Percentiles rank a stretch among this genome's conserved stretches.
phyloP scores from a whole-genome alignment of 2,797 vertebrate species.

The Heteromormyrus szaboi region DNA sequence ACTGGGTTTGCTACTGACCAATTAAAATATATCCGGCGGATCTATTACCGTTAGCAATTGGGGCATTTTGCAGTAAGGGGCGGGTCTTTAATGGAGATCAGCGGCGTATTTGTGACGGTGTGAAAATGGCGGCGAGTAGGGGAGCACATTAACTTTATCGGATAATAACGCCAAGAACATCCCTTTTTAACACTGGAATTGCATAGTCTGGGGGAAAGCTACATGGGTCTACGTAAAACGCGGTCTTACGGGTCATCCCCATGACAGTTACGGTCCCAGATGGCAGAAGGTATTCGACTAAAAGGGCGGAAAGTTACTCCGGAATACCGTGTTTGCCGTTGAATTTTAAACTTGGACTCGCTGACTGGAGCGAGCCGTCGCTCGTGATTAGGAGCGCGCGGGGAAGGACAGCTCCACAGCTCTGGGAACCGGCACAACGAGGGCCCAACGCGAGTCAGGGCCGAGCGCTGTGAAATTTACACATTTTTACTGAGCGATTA shows the following conservation, averaged over 20 bases:
- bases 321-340: slow-evolving; percentile 21
- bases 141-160: slow-evolving; percentile 52
- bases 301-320: slow-evolving; percentile 27
- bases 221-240: slow-evolving; percentile 3
- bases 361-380: slow-evolving; percentile 19
- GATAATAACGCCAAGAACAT: slow-evolving; percentile 23
- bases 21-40: slow-evolving; percentile 12
- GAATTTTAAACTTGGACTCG: slow-evolving; percentile 33
- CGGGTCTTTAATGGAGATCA: slow-evolving; percentile 31
- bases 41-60: slow-evolving; percentile 36
- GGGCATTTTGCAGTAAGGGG: slow-evolving; percentile 36
- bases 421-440: background rate
- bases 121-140: slow-evolving; percentile 77
- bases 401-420: background rate
- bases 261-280: background rate
- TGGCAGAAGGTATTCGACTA: slow-evolving; percentile 1
- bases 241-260: background rate
- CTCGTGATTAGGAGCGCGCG: slow-evolving; percentile 1
- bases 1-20: slow-evolving; percentile 38
- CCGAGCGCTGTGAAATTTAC: background rate
- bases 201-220: slow-evolving; percentile 8
- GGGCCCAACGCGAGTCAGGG: background rate
- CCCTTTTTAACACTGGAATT: background rate
- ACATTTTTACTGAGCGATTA: background rate
- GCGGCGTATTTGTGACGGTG: slow-evolving; percentile 67